Evolutionary conservation across 2,888 invertebrate species (phyloP).

Genomic region (Ommatoiulus sabulosus): DNA sequence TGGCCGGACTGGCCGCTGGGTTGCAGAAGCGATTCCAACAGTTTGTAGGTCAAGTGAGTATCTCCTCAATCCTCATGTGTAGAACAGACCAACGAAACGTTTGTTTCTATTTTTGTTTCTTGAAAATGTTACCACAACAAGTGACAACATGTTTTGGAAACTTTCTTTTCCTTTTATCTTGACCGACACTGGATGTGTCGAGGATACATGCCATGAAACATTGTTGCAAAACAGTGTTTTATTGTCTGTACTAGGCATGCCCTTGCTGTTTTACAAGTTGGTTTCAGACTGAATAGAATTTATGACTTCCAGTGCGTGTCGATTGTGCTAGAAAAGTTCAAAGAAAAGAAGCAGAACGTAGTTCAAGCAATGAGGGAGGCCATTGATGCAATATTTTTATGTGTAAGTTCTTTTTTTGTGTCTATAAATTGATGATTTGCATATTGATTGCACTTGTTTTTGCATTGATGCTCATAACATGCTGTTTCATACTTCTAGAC

Average conservation of each 20-base stretch:
- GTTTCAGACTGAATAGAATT: background rate
- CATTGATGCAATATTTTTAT: conserved; percentile 79
- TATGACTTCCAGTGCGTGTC: conserved; percentile 65
- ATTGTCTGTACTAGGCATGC: too few species aligned
- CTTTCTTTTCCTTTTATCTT: too few species aligned
- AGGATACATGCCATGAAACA: too few species aligned
- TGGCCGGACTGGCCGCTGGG: conserved; percentile 85
- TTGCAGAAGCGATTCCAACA: conserved; percentile 87
- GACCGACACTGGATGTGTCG: too few species aligned
- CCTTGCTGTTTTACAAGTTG: background rate
- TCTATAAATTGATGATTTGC: background rate
- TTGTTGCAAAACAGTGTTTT: too few species aligned
- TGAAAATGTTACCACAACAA: too few species aligned
- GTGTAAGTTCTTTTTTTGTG: conserved; percentile 45
- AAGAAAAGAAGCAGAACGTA: conserved; percentile 94
- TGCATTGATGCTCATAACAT: background rate
- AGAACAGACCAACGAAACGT: too few species aligned
- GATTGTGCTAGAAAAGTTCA: conserved; percentile 92
- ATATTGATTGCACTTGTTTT: background rate
- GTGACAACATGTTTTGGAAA: too few species aligned
- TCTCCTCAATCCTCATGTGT: background rate
- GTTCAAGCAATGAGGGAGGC: conserved; percentile 88
- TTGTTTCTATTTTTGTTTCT: too few species aligned
- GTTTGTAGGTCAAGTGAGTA: conserved; percentile 73
- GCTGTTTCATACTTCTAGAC: conserved; percentile 72